A percentile compares a stretch with the other conserved stretches of the same genome.
Evolutionary conservation across 2,113 vertebrate genomes (phyloP).

Genomic region (Petrocephalus microphthalmus): DNA sequence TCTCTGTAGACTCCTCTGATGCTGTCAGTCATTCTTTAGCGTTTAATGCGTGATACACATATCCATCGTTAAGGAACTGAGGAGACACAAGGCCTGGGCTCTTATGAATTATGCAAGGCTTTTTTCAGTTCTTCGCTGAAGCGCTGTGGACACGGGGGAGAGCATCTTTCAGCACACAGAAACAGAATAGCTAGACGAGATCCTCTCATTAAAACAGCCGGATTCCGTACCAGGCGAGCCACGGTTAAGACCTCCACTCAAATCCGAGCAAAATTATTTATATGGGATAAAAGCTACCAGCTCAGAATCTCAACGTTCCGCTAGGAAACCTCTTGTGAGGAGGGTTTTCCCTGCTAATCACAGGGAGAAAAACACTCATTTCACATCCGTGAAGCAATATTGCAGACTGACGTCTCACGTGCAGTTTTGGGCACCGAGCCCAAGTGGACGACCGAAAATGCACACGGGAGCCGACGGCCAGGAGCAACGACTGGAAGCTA

Average conservation of each 20-base stretch:
- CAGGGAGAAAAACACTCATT: neutral
- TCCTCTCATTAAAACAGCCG: neutral
- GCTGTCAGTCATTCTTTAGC: slow-evolving; percentile 23
- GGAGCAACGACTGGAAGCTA: neutral
- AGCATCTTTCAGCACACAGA: neutral
- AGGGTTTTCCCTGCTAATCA: neutral
- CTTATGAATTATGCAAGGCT: neutral
- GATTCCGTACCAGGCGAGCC: neutral
- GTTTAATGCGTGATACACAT: slow-evolving; percentile 13
- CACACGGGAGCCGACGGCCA: neutral
- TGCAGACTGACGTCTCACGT: neutral
- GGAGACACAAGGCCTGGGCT: slow-evolving; percentile 4
- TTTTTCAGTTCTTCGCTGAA: neutral
- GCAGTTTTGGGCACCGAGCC: neutral
- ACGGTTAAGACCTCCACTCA: neutral
- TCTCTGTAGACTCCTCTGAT: neutral
- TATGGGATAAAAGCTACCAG: neutral
- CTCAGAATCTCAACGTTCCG: neutral
- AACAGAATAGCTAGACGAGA: neutral
- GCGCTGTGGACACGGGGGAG: neutral
- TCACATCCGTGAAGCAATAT: neutral
- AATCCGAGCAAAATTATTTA: slow-evolving; percentile 2
- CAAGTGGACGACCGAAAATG: neutral
- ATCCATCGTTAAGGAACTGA: slow-evolving; percentile 38
- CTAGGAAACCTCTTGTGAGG: neutral